Evolutionary conservation across 2,797 vertebrate genomes (phyloP).

Genomic region (Melanogrammus aeglefinus): DNA sequence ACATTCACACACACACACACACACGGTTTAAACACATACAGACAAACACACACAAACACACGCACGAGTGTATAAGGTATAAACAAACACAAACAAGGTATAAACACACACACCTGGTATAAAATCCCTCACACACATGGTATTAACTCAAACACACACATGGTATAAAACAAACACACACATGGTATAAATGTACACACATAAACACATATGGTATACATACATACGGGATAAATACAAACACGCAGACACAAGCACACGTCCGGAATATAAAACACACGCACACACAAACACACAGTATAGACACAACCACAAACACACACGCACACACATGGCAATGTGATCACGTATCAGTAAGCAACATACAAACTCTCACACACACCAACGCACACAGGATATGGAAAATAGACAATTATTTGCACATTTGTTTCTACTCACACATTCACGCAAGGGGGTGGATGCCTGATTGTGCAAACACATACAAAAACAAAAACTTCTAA

Average conservation of each 20-base stretch:
- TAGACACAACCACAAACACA: no score
- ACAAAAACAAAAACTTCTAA: conserved; percentile 9
- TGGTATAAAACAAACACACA: neutral
- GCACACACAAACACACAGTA: no score
- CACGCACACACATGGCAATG: no score
- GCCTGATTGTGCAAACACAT: neutral
- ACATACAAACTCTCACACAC: neutral
- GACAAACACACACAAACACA: neutral
- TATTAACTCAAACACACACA: neutral
- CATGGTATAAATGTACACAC: no score
- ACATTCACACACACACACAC: neutral
- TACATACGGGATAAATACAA: neutral
- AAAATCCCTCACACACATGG: neutral
- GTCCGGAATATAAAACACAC: no score
- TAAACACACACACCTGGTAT: neutral
- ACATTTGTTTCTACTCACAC: conserved; percentile 15
- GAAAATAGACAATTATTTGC: conserved; percentile 25
- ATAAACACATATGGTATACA: no score
- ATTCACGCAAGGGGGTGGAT: neutral
- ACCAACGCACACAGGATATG: conserved; percentile 14
- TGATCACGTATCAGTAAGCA: neutral
- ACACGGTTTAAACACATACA: neutral
- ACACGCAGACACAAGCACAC: neutral
- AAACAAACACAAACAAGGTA: neutral
- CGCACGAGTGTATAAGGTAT: neutral